Percentiles rank a stretch among this genome's conserved stretches.
These are phyloP conservation scores for Acronicta aceris DNA, from an alignment of 2,888 invertebrate species.

Conservation along the genomic window DNA sequence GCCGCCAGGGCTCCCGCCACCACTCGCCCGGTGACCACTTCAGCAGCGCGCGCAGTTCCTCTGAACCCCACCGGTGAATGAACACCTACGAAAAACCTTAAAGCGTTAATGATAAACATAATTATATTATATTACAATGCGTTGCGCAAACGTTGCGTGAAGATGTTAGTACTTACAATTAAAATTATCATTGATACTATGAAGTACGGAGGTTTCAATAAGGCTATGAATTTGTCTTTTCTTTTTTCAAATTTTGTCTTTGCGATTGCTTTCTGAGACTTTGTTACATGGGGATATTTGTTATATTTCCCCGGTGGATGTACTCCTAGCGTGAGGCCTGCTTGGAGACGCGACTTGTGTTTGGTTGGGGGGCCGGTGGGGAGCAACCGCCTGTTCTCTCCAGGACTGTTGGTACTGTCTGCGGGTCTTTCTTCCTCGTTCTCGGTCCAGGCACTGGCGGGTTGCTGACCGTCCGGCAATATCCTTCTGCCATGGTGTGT, in stretches of 20 bases:
- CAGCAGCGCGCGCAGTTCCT: conserved; percentile 61
- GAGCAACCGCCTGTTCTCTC: conserved; percentile 74
- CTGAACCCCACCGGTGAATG: conserved; percentile 68
- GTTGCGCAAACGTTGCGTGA: not conserved
- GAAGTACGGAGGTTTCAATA: conserved; percentile 80
- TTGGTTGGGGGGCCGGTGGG: conserved; percentile 54
- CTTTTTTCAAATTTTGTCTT: conserved; percentile 76
- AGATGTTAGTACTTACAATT: conserved; percentile 73
- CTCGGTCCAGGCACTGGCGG: conserved; percentile 77
- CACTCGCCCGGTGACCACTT: conserved; percentile 82
- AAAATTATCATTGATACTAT: conserved; percentile 77
- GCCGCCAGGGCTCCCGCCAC: conserved; percentile 93
- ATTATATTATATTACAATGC: not conserved
- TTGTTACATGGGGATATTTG: conserved; percentile 58
- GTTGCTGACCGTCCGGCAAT: conserved; percentile 64
- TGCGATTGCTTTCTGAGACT: conserved; percentile 49
- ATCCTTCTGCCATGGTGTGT: conserved; percentile 68
- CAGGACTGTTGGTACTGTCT: conserved; percentile 65
- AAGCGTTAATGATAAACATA: not conserved
- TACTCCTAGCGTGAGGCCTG: conserved; percentile 75
- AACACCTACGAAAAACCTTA: conserved; percentile 62
- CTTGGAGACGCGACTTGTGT: conserved; percentile 69
- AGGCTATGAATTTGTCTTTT: conserved; percentile 74
- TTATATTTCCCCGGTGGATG: conserved; percentile 58
- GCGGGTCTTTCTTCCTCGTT: conserved; percentile 64